phyloP scores from a whole-genome alignment of 2,797 vertebrate species.

The Etheostoma perlongum region DNA sequence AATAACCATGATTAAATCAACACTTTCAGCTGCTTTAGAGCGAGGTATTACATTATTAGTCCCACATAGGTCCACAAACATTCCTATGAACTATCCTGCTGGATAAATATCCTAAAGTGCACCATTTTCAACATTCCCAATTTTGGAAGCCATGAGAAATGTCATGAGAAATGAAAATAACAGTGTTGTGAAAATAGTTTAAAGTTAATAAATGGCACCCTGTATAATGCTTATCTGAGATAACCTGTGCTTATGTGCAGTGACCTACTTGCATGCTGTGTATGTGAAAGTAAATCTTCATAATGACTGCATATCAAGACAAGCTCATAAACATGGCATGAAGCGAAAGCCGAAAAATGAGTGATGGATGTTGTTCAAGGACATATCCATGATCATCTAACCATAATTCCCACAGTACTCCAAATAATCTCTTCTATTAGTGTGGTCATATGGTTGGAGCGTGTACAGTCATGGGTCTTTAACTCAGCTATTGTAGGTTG shows the following conservation, averaged over 20 bases:
- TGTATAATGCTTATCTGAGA: conserved; percentile 28
- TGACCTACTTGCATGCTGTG: conserved; percentile 61
- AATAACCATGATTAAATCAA: conserved; percentile 72
- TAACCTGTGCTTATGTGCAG: conserved; percentile 35
- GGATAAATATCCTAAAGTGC: conserved; percentile 47
- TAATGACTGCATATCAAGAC: conserved; percentile 57
- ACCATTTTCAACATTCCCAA: conserved; percentile 39
- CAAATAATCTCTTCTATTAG: conserved; percentile 72
- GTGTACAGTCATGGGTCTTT: conserved; percentile 73
- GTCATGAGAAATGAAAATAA: conserved; percentile 29
- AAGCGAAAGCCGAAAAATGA: conserved; percentile 59
- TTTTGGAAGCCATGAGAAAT: conserved; percentile 32
- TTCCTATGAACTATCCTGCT: conserved; percentile 40
- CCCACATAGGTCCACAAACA: conserved; percentile 51
- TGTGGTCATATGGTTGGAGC: conserved; percentile 60
- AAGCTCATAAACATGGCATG: conserved; percentile 73
- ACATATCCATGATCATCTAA: conserved; percentile 67
- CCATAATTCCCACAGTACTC: conserved; percentile 64
- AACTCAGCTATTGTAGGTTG: conserved; percentile 63
- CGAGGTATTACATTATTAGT: conserved; percentile 54
- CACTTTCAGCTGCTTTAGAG: conserved; percentile 51
- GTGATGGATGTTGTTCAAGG: conserved; percentile 78
- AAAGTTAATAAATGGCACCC: conserved; percentile 31
- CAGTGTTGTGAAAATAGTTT: conserved; percentile 24
- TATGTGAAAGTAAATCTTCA: conserved; percentile 64